Evolutionary conservation across 2,888 invertebrate species (phyloP).

Genomic region (Dryobotodes eremita): DNA sequence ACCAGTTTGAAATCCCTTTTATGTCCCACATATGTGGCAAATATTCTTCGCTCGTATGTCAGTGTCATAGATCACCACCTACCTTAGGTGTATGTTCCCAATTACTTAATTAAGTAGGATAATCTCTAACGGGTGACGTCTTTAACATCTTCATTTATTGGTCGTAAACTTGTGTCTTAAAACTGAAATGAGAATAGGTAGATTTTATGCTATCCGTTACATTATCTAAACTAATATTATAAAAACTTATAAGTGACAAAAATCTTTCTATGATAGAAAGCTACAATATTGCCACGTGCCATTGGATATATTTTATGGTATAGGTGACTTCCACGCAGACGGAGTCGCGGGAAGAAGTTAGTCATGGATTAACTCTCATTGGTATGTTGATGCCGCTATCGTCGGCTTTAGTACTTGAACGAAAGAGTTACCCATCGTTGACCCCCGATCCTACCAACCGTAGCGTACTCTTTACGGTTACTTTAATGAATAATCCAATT

Average conservation of each 20-base stretch:
- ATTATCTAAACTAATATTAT: neutral
- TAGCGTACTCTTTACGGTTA: conserved; percentile 46
- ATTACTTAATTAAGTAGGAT: conserved; percentile 25
- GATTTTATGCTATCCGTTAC: neutral
- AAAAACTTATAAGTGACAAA: neutral
- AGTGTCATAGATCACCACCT: conserved; percentile 12
- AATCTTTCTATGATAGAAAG: neutral
- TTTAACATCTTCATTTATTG: conserved; percentile 11
- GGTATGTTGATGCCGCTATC: neutral
- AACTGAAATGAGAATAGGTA: neutral
- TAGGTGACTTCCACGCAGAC: neutral
- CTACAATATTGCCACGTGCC: neutral
- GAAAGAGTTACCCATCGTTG: conserved; percentile 33
- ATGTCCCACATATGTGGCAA: conserved; percentile 43
- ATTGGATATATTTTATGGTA: neutral
- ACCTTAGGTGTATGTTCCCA: neutral
- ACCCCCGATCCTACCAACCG: conserved; percentile 35
- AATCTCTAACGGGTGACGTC: conserved; percentile 12
- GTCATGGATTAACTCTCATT: neutral
- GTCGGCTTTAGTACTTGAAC: conserved; percentile 7
- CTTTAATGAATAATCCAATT: conserved; percentile 53
- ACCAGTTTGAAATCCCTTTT: conserved; percentile 59
- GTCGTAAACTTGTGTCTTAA: neutral
- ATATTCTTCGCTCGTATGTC: conserved; percentile 36
- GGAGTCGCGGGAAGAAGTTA: neutral